phyloP scores from a whole-genome alignment of 2,797 vertebrate genomes.

The Chaunax sp. region DNA sequence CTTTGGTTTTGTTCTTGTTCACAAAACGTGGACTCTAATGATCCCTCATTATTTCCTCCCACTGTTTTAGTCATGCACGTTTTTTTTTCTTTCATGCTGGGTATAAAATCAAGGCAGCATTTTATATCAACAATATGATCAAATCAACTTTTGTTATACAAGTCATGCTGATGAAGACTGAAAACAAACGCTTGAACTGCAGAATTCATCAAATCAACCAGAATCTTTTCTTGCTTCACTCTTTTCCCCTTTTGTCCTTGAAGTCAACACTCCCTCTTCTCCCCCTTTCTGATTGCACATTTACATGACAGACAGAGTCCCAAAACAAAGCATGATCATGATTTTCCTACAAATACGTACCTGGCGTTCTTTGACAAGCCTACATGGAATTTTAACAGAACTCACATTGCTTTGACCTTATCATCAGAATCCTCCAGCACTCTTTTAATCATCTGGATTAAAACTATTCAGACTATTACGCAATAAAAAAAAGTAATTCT shows the following conservation, averaged over 20 bases:
- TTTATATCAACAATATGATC: slow-evolving; percentile 32
- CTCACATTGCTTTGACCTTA: too few relatives aligned
- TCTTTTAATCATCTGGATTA: too few relatives aligned
- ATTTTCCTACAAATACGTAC: too few relatives aligned
- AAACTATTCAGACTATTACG: too few relatives aligned
- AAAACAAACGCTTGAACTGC: slow-evolving; percentile 11
- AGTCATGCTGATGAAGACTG: slow-evolving; percentile 22
- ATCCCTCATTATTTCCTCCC: slow-evolving; percentile 51
- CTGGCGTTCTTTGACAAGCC: too few relatives aligned
- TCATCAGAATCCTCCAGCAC: too few relatives aligned
- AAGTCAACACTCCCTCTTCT: slow-evolving; percentile 5
- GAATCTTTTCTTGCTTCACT: slow-evolving; percentile 11
- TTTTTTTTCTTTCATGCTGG: neutral
- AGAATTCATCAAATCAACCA: slow-evolving; percentile 9
- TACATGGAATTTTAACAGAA: too few relatives aligned
- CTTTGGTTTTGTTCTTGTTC: slow-evolving; percentile 1
- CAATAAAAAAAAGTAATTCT: too few relatives aligned
- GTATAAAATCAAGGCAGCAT: slow-evolving; percentile 37
- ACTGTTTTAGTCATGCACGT: slow-evolving; percentile 24
- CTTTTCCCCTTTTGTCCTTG: slow-evolving; percentile 10
- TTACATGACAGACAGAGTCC: slow-evolving; percentile 24
- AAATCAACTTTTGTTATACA: slow-evolving; percentile 28
- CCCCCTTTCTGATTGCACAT: slow-evolving; percentile 23
- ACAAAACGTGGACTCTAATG: slow-evolving; percentile 32
- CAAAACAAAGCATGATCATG: too few relatives aligned